Percentiles rank a stretch among this genome's conserved stretches.
Evolutionary conservation across 2,797 vertebrate species (phyloP).

Genomic region (Passerculus sandwichensis): DNA sequence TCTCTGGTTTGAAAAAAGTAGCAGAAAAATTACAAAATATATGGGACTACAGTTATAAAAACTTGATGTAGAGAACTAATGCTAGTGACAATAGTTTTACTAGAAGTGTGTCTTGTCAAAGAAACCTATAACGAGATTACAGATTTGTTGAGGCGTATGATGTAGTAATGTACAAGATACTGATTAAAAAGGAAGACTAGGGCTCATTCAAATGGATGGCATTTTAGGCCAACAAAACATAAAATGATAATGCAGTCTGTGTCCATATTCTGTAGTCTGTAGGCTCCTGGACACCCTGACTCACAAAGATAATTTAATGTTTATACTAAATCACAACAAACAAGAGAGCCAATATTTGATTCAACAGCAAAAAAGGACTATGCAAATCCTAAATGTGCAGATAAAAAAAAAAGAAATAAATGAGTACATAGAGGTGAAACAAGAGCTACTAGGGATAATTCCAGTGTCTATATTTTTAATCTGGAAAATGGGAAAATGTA

Average conservation of each 20-base stretch:
- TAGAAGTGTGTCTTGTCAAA: neutral
- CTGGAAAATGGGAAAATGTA: neutral
- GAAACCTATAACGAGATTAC: neutral
- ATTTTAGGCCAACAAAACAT: neutral
- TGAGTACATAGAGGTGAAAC: neutral
- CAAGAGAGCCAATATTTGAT: neutral
- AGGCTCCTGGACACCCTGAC: neutral
- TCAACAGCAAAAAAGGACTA: neutral
- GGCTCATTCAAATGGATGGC: neutral
- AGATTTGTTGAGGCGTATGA: neutral
- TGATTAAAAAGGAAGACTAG: neutral
- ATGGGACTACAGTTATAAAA: neutral
- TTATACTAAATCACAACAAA: neutral
- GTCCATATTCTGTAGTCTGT: neutral
- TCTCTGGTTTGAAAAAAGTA: neutral
- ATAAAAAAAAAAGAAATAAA: neutral
- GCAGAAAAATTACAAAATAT: neutral
- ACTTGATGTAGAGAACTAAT: neutral
- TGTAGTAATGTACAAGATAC: neutral
- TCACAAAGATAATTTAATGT: neutral
- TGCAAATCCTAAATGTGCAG: neutral
- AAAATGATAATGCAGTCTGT: neutral
- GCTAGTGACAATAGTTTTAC: neutral
- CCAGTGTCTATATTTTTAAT: neutral
- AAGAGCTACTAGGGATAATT: neutral